Base-by-base conservation (phyloP, 2,797 vertebrate species). In the Gallirallus australis region DNA sequence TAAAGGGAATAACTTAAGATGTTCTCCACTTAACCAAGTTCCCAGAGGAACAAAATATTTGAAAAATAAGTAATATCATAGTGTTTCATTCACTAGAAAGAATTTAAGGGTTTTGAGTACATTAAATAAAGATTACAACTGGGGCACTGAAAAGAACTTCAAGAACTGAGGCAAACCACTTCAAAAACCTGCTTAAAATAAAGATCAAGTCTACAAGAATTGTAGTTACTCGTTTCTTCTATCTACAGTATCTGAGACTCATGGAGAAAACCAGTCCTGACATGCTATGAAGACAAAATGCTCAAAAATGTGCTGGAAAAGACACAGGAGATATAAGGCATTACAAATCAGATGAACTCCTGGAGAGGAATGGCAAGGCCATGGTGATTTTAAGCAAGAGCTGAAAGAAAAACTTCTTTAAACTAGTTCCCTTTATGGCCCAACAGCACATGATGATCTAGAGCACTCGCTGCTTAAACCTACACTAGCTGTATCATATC, bases 51-150 rank as follows among this genome's bases (percentile, higher is more conserved):
- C 48, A 94, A 90, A 91, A 88, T 94, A 82, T 90, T 90, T 96
- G 81, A 96, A 73, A 94, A 95, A 69, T 79, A 94, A 94, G 90
- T 84, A 89, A 90, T 78, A 94, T 61, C 86, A 70, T 56, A 80
- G 86, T 31, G 14, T 82, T 88, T 94, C 87, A 73, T 88, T 94
- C 88, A 94, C 70, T 79, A 84, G 54, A 88, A 96, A 73, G 87
- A 86, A 53, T 79, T 87, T 64, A 93, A 85, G 86, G 91, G 47
- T 85, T 96, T 75, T 76, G 70, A 94, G 79, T 33, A 86, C 69
- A 95, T 91, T 93, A 96, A 96, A 95, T 66, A 94, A 91, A 91
- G 71, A 93, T 90, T 94, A 94, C 80, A 94, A 45, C 39, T 88
- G 91, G n/a, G 76, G 56, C 60, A 81, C n/a, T 73, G 59, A 91